These are phyloP conservation scores for Ochotona curzoniae DNA, from an alignment of 2,113 vertebrate species.

Conservation along the genomic window DNA sequence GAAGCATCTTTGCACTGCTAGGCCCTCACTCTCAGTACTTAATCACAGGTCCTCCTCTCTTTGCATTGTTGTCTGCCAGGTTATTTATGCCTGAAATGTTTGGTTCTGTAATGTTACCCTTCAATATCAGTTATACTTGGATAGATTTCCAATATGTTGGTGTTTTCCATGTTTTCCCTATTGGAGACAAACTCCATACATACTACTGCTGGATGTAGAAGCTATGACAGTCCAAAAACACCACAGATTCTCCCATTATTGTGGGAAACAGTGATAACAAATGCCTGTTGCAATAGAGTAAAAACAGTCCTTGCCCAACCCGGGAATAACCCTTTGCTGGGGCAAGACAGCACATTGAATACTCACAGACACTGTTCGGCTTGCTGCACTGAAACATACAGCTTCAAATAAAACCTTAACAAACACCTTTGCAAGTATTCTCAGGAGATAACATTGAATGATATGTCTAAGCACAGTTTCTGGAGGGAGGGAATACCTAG, in stretches of 20 bases:
- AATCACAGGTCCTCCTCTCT: background rate
- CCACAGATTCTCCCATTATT: background rate
- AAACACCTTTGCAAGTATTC: background rate
- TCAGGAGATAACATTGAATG: background rate
- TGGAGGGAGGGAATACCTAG: background rate
- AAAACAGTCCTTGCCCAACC: background rate
- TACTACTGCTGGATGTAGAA: background rate
- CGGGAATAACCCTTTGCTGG: background rate
- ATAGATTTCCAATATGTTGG: background rate
- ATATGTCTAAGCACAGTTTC: constrained; percentile 14
- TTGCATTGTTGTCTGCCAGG: background rate
- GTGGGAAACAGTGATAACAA: background rate
- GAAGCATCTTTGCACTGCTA: background rate
- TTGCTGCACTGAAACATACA: background rate
- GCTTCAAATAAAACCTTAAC: constrained; percentile 27
- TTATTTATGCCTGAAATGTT: constrained; percentile 42
- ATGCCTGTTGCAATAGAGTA: background rate
- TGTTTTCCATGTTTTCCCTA: constrained; percentile 26
- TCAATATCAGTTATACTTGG: constrained; percentile 39
- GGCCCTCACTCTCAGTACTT: background rate
- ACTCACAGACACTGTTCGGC: background rate
- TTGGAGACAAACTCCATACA: background rate
- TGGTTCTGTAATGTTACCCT: background rate
- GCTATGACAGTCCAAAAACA: background rate
- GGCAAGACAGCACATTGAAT: background rate